These are phyloP conservation scores for Glaucidium brasilianum DNA, from an alignment of 2,113 vertebrate species.

Conservation along the genomic window DNA sequence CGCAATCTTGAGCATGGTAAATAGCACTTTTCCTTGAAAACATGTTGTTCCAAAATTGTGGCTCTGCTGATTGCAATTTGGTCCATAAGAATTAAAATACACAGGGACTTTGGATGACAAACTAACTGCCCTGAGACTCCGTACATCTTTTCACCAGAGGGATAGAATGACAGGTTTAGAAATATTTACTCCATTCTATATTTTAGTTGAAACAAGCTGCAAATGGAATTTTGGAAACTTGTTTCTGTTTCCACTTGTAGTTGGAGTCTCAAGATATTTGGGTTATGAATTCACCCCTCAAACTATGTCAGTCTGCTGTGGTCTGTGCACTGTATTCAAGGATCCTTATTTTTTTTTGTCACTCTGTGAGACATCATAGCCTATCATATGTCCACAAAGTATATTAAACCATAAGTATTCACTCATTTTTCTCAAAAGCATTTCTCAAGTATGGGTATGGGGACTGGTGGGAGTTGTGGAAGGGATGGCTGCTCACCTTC, in stretches of 20 bases:
- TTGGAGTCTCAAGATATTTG: not conserved
- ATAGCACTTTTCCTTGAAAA: not conserved
- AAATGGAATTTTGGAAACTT: not conserved
- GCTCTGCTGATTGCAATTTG: not conserved
- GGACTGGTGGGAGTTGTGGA: not conserved
- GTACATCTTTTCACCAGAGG: not conserved
- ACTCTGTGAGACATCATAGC: not conserved
- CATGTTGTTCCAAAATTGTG: not conserved
- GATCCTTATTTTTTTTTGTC: not conserved
- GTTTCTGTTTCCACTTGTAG: not conserved
- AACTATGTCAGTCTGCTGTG: not conserved
- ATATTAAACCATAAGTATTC: fast-evolving
- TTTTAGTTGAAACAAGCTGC: not conserved
- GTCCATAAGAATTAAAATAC: not conserved
- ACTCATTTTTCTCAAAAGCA: not conserved
- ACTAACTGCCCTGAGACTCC: not conserved
- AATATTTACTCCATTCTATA: not conserved
- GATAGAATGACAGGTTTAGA: not conserved
- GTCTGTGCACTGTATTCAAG: not conserved
- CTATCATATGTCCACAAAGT: not conserved
- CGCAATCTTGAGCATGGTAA: not conserved
- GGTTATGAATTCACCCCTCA: not conserved
- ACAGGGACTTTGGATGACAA: not conserved
- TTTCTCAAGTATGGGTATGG: not conserved
- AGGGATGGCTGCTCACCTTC: fast-evolving